Percentiles rank a stretch among this genome's conserved stretches.
phyloP scores from a whole-genome alignment of 2,888 invertebrate genomes.

The Epinotia demarniana region DNA sequence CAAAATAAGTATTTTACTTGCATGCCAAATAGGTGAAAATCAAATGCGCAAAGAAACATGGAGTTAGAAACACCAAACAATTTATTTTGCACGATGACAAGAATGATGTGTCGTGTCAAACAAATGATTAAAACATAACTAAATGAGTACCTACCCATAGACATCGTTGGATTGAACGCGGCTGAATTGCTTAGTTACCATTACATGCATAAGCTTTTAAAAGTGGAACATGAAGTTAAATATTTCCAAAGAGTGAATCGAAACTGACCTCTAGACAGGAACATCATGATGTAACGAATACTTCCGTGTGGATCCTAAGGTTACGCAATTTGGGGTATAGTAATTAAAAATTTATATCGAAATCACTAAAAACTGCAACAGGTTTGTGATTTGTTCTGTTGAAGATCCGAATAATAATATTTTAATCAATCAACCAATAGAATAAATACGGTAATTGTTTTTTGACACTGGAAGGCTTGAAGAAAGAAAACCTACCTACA shows the following conservation, averaged over 20 bases:
- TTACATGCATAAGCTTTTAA: slow-evolving; percentile 1
- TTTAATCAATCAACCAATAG: too few relatives aligned
- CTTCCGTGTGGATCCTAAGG: slow-evolving; percentile 32
- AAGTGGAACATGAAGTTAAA: slow-evolving; percentile 20
- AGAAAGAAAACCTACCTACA: background rate
- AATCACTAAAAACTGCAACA: background rate
- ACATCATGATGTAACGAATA: slow-evolving; percentile 18
- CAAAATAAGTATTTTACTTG: too few relatives aligned
- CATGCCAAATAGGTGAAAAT: too few relatives aligned
- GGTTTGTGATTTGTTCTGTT: background rate
- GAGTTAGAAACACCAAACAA: too few relatives aligned
- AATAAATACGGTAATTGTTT: background rate
- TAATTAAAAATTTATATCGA: background rate
- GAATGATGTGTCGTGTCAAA: too few relatives aligned
- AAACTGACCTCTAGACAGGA: slow-evolving; percentile 13
- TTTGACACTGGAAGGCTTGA: background rate
- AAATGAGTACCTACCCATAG: too few relatives aligned
- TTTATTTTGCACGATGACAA: too few relatives aligned
- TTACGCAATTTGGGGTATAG: slow-evolving; percentile 10
- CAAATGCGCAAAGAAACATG: too few relatives aligned
- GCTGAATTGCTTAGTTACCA: slow-evolving; percentile 11
- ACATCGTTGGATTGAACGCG: too few relatives aligned
- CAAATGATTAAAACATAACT: too few relatives aligned
- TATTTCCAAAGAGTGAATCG: background rate
- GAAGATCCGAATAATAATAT: background rate